These are phyloP conservation scores for Ifrita kowaldi DNA, from an alignment of 2,113 vertebrate genomes.

Conservation along the genomic window DNA sequence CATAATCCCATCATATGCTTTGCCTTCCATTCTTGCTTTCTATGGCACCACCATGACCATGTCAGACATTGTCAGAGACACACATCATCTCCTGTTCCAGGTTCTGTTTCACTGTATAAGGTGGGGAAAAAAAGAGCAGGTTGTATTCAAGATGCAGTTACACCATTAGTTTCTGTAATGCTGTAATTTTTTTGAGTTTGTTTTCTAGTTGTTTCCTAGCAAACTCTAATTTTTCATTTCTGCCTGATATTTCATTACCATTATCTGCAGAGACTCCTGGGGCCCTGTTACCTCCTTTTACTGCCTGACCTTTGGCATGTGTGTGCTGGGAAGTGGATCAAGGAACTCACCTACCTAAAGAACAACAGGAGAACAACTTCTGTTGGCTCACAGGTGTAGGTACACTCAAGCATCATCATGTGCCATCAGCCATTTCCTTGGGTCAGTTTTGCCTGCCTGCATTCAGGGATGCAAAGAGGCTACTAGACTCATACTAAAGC, in stretches of 20 bases:
- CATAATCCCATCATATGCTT: neutral
- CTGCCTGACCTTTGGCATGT: neutral
- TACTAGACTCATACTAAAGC: neutral
- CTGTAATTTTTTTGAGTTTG: neutral
- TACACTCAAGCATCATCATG: neutral
- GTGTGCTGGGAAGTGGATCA: neutral
- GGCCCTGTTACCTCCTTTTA: neutral
- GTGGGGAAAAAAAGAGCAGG: neutral
- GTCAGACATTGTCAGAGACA: neutral
- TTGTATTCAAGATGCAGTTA: neutral
- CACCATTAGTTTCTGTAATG: neutral
- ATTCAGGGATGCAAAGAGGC: no score
- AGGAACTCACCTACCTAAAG: neutral
- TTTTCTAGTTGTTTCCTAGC: neutral
- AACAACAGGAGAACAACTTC: neutral
- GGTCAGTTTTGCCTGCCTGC: neutral
- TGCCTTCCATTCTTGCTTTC: neutral
- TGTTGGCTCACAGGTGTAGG: neutral
- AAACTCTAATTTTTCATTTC: neutral
- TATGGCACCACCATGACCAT: neutral
- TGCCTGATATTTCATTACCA: neutral
- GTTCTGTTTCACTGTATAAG: neutral
- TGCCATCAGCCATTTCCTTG: neutral
- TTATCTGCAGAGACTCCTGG: neutral
- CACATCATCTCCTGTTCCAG: neutral